phyloP scores from a whole-genome alignment of 2,888 invertebrate species.

The Dascillus cervinus region DNA sequence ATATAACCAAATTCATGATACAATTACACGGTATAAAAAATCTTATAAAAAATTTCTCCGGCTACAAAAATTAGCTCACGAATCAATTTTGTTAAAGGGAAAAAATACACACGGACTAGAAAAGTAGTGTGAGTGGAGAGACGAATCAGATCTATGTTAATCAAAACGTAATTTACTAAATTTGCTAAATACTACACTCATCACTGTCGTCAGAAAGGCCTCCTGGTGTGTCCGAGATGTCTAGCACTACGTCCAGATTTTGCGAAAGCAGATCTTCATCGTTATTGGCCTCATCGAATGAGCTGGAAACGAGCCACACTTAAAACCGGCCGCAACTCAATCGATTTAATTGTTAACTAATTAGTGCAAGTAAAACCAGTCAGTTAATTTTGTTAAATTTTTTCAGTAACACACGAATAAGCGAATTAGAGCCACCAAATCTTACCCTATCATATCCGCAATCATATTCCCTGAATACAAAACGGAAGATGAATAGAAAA shows the following conservation, averaged over 20 bases:
- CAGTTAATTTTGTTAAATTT: no score
- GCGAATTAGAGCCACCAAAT: no score
- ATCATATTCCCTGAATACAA: constrained; percentile 42
- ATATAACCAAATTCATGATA: no score
- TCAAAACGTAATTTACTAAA: no score
- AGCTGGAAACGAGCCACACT: constrained; percentile 44
- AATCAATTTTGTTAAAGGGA: no score
- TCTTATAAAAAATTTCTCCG: no score
- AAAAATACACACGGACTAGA: no score
- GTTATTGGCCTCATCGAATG: constrained; percentile 61
- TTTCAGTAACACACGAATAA: no score
- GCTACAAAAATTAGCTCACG: no score
- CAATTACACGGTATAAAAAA: no score
- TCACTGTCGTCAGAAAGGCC: constrained; percentile 46
- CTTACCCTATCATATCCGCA: constrained; percentile 44
- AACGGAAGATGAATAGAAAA: constrained; percentile 1
- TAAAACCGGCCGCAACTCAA: neutral
- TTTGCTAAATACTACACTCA: constrained; percentile 54
- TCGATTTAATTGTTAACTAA: neutral
- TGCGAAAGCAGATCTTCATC: constrained; percentile 59
- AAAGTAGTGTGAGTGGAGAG: no score
- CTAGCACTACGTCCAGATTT: constrained; percentile 56
- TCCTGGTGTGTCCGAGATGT: constrained; percentile 29
- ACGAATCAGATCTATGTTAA: no score
- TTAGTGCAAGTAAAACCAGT: neutral